Percentiles rank a stretch among this genome's conserved stretches.
Evolutionary conservation across 1,140 invertebrate species (phyloP).

Genomic region (Formica selysi): DNA sequence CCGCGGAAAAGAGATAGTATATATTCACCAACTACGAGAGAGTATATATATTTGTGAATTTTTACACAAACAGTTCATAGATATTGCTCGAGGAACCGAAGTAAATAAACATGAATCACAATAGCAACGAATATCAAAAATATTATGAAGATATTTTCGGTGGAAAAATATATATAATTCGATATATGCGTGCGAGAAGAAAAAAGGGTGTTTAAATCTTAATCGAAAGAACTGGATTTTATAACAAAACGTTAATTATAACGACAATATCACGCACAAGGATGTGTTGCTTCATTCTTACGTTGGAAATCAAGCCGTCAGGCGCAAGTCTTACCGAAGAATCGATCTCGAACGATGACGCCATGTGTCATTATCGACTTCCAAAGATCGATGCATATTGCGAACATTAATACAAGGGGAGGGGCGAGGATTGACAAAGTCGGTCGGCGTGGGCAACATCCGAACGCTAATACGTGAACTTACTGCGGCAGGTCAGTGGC

Average conservation of each 20-base stretch:
- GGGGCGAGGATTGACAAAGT: conserved; percentile 15
- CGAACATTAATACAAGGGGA: conserved; percentile 26
- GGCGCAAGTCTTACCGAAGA: background rate
- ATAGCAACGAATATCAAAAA: background rate
- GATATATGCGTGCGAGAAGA: background rate
- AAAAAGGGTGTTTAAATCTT: background rate
- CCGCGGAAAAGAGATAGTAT: conserved; percentile 23
- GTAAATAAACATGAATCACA: background rate
- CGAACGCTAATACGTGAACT: conserved; percentile 64
- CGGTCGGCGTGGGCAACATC: conserved; percentile 14
- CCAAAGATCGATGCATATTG: conserved; percentile 26
- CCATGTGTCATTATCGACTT: conserved; percentile 11
- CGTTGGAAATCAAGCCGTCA: background rate
- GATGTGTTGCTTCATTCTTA: background rate
- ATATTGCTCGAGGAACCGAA: conserved; percentile 6
- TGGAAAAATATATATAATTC: background rate
- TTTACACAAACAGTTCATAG: background rate
- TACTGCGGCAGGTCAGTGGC: conserved; percentile 60
- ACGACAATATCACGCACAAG: background rate
- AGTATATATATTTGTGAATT: conserved; percentile 6
- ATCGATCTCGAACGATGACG: background rate
- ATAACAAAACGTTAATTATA: background rate
- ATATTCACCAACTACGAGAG: background rate
- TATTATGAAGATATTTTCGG: background rate
- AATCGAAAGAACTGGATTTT: background rate